Conservation (phyloP, 2,888 invertebrate genomes). For the Erebia aethiops region DNA sequence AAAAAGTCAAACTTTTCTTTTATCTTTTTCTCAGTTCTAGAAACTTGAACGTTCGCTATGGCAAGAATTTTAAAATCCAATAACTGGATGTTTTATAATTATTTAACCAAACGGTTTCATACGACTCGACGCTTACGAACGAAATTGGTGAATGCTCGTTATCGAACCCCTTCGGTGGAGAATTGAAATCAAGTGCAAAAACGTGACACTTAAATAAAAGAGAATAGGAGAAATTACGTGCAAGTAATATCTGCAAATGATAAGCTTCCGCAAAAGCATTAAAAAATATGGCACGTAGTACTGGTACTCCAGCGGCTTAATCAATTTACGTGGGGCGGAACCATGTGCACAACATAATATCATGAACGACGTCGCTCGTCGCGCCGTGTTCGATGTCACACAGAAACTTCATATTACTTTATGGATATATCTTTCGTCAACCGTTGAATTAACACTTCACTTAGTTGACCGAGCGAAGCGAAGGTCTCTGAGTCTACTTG, state of each 20-base stretch:
- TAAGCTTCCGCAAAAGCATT: conserved; percentile 38
- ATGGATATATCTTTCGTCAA: conserved; percentile 11
- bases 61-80: conserved; percentile 17
- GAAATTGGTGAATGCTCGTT: conserved; percentile 29
- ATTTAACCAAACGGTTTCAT: conserved; percentile 15
- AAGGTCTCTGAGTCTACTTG: too few relatives aligned
- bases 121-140: conserved; percentile 14
- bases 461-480: too few relatives aligned
- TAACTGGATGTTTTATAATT: conserved; percentile 19
- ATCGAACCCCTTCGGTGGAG: conserved; percentile 25
- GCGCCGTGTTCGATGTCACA: conserved; percentile 12
- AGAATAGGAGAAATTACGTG: conserved; percentile 36
- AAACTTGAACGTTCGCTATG: conserved; percentile 25
- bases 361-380: conserved; percentile 19
- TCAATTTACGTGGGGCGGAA: conserved; percentile 38
- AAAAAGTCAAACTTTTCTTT: conserved; percentile 24
- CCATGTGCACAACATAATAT: conserved; percentile 33
- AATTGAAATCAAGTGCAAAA: conserved; percentile 32
- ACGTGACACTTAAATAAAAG: conserved; percentile 33
- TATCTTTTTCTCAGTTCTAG: conserved; percentile 26
- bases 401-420: conserved; percentile 11
- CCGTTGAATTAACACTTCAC: neutral
- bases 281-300: conserved; percentile 37
- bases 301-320: conserved; percentile 36
- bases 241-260: conserved; percentile 41